Conservation (phyloP, 2,888 invertebrate species). For the Tuberolachnus salignus region DNA sequence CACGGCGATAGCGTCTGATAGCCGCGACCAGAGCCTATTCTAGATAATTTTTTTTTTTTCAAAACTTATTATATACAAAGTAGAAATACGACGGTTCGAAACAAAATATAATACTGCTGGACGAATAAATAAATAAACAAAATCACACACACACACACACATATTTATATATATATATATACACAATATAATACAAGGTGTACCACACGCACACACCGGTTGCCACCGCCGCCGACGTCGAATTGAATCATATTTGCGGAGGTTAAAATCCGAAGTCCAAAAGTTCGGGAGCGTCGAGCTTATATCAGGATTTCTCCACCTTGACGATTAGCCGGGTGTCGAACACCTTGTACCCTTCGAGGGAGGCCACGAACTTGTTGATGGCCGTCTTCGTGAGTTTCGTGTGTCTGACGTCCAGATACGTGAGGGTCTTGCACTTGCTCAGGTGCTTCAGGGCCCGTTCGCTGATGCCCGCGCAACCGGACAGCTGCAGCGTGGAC, state of each 20-base stretch:
- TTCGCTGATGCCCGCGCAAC: slow-evolving; percentile 36
- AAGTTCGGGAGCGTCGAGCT: slow-evolving; percentile 27
- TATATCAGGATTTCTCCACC: slow-evolving; percentile 41
- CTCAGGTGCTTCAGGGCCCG: slow-evolving; percentile 25
- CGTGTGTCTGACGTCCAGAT: slow-evolving; percentile 33
- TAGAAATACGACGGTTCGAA: background rate
- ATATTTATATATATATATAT: background rate
- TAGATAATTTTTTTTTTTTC: background rate
- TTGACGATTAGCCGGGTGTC: slow-evolving; percentile 58
- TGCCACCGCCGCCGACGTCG: background rate
- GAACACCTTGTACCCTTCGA: slow-evolving; percentile 52
- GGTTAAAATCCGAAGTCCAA: slow-evolving; percentile 51
- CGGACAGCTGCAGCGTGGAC: slow-evolving; percentile 44
- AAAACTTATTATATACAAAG: background rate
- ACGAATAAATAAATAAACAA: background rate
- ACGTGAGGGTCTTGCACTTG: slow-evolving; percentile 33
- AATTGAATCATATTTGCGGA: slow-evolving; percentile 11
- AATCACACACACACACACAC: background rate
- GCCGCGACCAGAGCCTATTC: no score
- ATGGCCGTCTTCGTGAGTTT: slow-evolving; percentile 21
- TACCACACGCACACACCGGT: no score
- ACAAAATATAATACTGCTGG: slow-evolving; percentile 6
- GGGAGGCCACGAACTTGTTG: slow-evolving; percentile 50
- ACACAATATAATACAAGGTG: slow-evolving; percentile 9
- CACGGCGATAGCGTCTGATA: no score